Evolutionary conservation across 2,888 invertebrate species (phyloP), one percentile per base, ranked within the genome.

Genomic region (Cryptus armator): DNA sequence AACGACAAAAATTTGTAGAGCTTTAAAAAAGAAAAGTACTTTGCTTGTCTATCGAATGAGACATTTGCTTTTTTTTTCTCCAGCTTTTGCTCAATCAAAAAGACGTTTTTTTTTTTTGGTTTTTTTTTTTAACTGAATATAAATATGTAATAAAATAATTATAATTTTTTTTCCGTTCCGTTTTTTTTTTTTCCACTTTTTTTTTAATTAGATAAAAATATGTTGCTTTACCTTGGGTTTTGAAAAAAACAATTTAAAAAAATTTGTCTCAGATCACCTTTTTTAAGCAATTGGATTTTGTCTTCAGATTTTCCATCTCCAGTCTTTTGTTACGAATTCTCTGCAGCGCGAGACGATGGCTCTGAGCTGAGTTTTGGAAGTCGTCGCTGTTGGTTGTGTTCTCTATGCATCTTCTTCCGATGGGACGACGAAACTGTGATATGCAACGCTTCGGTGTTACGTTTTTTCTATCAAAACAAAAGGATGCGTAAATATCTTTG

Each of bases 291-390:
- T 79, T 76, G 12, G 88, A 81, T 67, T 85, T 85, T 14, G 75
- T 86, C 74, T 88, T 89, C 4, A 91, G 66, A 37, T 79, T 75
- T 37, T 88, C 85, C 7, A 91, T 75, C 66, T 88, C 81, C 46
- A 86, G 75, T 48, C 94, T 94, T 87, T 95, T 95, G 2, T 88
- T 89, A 80, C 94, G 93, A 83, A 95, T 95, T 76, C 94, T 91
- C 89, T 92, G 94, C 2, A 95, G 81, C 5, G 93, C 93, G 29
- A 94, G 94, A 19, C 95, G 93, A 83, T 95, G 95, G 86, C 90
- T 94, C 77, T 94, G 93, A 62, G 32, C 64, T 24, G 84, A 53
- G 9, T 51, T 19, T 56, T 53, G 32, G 2, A 24, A 7, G 24
- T 81, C 75, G 1, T 68, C 19, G 2, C 24, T 2, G 24, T 43